Conservation (phyloP, 2,888 invertebrate genomes). For the Oasisia sp. region DNA sequence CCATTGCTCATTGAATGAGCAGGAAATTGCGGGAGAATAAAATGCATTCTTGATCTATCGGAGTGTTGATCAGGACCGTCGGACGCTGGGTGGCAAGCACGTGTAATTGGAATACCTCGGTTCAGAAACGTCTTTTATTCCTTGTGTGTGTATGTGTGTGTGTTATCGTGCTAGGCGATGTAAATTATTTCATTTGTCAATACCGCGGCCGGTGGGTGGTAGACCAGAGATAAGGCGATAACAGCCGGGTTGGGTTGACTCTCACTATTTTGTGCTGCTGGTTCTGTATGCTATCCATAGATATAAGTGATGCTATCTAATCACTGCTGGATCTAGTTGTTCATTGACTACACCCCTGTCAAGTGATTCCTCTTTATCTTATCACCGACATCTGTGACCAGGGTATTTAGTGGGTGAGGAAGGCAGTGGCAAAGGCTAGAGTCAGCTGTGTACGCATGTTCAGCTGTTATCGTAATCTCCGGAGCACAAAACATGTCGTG, state of each 20-base stretch:
- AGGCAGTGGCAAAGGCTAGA: neutral
- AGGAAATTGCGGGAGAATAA: neutral
- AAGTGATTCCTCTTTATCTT: slow-evolving; percentile 6
- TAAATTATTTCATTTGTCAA: slow-evolving; percentile 17
- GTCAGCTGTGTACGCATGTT: neutral
- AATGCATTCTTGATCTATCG: neutral
- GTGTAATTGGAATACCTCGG: slow-evolving; percentile 7
- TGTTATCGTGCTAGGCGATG: neutral
- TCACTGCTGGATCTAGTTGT: neutral
- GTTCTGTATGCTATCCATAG: neutral
- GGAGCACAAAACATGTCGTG: neutral
- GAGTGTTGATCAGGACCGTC: neutral
- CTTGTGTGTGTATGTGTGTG: neutral
- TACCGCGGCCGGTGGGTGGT: neutral
- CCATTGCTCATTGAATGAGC: neutral
- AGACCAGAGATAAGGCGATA: neutral
- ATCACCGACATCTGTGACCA: neutral
- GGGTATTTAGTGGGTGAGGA: slow-evolving; percentile 1
- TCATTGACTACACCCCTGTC: neutral
- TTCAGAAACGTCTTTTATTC: neutral
- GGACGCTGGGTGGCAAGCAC: neutral
- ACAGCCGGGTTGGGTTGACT: neutral
- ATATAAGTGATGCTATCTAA: slow-evolving; percentile 3
- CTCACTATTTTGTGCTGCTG: neutral
- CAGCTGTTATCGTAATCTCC: neutral